Evolutionary conservation across 2,888 invertebrate genomes (phyloP), one percentile per base, ranked within the genome.

Genomic region (Megamerina dolium): DNA sequence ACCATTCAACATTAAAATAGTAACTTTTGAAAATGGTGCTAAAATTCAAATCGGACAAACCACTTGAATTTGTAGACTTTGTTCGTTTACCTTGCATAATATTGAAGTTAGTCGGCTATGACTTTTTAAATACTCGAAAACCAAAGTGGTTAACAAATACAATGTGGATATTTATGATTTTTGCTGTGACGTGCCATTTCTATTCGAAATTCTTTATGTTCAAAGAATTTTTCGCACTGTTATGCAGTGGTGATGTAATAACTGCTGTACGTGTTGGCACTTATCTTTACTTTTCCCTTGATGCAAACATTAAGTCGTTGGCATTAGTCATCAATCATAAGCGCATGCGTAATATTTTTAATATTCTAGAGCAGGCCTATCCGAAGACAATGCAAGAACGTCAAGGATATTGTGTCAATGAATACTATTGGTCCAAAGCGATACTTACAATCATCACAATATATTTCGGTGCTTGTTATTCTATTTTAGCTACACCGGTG

Each of bases 401-500:
- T 8, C 16, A 46, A 13, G 8, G 17, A 1, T 49, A 48, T n/a
- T 37, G 30, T 6, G 43, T 52, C 1, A 40, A 48, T n/a, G 30
- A 37, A 13, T 26, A 47, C 36, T 46, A 49, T 37, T 49, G 46
- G 39, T 49, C 46, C 4, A 43, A 43, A 32, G 35, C 44, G 31
- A 44, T 44, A 17, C 37, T 35, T 8, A 8, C 23, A 1, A 32
- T 52, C 8, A 16, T 54, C 6, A 32, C 38, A 12, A 43, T 43
- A 14, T 52, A 54, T 23, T 32, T 47, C 16, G 37, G 45, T 5
- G 50, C 49, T 6, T 32, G 30, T 5, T 17, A 27, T 3, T 34
- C 46, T 2, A 48, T 54, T 19, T 6, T 42, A 2, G 8, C 26
- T 5, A 45, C 41, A 1, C 52, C 52, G 1, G 12, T 51, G 13